phyloP scores from a whole-genome alignment of 2,888 invertebrate genomes.

The Euplexia lucipara region DNA sequence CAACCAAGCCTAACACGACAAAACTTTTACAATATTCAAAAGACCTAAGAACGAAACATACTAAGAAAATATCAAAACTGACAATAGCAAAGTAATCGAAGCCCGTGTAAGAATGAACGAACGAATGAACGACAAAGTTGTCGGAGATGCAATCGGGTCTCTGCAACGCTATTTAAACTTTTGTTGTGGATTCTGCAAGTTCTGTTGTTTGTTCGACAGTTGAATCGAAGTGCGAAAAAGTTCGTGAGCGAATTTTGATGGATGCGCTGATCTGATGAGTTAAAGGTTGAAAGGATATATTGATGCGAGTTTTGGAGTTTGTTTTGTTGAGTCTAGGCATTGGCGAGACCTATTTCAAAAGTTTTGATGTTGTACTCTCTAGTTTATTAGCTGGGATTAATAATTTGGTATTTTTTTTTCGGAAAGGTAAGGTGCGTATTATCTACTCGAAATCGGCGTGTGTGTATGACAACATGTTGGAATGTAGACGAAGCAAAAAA shows the following conservation, averaged over 20 bases:
- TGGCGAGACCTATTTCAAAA: slow-evolving; percentile 1
- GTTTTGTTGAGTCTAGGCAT: slow-evolving; percentile 11
- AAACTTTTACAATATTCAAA: slow-evolving; percentile 32
- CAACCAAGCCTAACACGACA: not conserved
- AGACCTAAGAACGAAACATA: slow-evolving; percentile 11
- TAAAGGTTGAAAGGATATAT: slow-evolving; percentile 31
- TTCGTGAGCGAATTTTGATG: slow-evolving; percentile 46
- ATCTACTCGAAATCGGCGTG: no score
- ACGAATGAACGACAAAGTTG: slow-evolving; percentile 54
- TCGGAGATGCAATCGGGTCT: slow-evolving; percentile 58
- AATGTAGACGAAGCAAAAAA: no score
- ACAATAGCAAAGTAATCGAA: slow-evolving; percentile 56
- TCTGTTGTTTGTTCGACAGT: slow-evolving; percentile 40
- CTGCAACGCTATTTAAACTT: slow-evolving; percentile 62
- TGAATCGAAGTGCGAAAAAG: slow-evolving; percentile 39
- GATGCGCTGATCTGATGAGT: slow-evolving; percentile 51
- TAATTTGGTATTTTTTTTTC: not conserved
- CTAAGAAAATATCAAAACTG: slow-evolving; percentile 50
- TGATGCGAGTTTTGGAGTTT: slow-evolving; percentile 43
- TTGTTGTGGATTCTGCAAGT: slow-evolving; percentile 55
- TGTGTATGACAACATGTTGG: no score
- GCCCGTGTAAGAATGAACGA: slow-evolving; percentile 58
- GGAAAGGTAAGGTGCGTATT: no score
- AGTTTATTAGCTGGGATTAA: not conserved
- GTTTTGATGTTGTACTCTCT: not conserved